Evolutionary conservation across 2,888 invertebrate genomes (phyloP).

Genomic region (Monopis laevigella): DNA sequence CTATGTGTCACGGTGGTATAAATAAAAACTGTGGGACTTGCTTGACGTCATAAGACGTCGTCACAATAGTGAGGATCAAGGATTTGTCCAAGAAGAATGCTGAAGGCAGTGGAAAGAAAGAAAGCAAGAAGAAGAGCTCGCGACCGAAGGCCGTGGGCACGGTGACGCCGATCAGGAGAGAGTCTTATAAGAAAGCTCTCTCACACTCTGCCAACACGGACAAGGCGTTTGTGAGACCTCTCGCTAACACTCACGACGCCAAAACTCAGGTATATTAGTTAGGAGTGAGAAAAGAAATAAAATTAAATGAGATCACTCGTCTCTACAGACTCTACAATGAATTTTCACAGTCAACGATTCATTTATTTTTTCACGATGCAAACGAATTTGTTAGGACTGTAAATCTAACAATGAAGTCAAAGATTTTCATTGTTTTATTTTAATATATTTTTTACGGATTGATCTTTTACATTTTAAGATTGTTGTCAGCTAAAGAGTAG

Average conservation of each 20-base stretch:
- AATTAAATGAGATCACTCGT: no score
- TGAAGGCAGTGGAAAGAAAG: conserved; percentile 68
- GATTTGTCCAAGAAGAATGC: conserved; percentile 70
- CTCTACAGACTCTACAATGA: no score
- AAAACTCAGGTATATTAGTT: conserved; percentile 42
- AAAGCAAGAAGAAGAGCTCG: conserved; percentile 70
- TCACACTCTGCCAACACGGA: conserved; percentile 2
- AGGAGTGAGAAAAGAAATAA: no score
- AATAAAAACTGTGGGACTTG: neutral
- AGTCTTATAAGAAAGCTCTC: conserved; percentile 37
- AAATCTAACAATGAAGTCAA: no score
- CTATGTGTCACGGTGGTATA: neutral
- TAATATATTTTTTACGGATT: no score
- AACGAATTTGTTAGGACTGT: no score
- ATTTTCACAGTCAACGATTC: no score
- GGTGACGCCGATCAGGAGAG: conserved; percentile 59
- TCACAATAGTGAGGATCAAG: conserved; percentile 75
- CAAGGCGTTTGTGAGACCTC: neutral
- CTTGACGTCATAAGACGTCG: conserved; percentile 36
- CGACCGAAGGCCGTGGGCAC: conserved; percentile 60
- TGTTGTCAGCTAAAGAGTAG: no score
- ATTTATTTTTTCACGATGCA: no score
- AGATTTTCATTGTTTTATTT: no score
- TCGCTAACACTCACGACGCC: conserved; percentile 34
- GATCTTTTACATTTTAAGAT: no score